phyloP scores from a whole-genome alignment of 2,797 vertebrate genomes.

The Acanthopagrus latus region DNA sequence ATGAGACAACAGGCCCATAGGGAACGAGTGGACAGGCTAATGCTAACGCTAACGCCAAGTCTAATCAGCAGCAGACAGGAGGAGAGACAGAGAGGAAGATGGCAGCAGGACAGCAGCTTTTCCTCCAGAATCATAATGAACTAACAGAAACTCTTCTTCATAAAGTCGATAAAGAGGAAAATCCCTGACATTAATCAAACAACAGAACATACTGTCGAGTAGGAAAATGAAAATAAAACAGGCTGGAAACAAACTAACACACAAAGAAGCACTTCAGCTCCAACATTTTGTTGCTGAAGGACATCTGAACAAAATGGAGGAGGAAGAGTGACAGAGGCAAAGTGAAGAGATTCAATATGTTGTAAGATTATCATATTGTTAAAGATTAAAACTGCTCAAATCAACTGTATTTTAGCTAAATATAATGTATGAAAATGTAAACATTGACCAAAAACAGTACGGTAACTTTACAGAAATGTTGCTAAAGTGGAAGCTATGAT shows the following conservation, averaged over 20 bases:
- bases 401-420: neutral
- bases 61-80: slow-evolving; percentile 62
- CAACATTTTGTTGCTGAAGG: neutral
- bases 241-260: neutral
- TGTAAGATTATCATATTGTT: neutral
- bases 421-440: neutral
- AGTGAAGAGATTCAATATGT: neutral
- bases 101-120: slow-evolving; percentile 20
- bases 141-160: slow-evolving; percentile 38
- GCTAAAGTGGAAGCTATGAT: too few relatives aligned
- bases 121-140: slow-evolving; percentile 57
- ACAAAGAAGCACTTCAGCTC: neutral
- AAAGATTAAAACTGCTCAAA: neutral
- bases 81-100: slow-evolving; percentile 33
- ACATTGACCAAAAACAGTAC: too few relatives aligned
- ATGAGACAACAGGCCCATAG: slow-evolving; percentile 69
- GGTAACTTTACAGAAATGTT: too few relatives aligned
- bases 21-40: slow-evolving; percentile 67
- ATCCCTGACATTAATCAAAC: neutral
- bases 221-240: neutral
- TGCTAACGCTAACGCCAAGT: slow-evolving; percentile 71
- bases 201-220: neutral
- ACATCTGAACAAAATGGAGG: neutral
- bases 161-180: slow-evolving; percentile 25
- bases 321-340: neutral